Evolutionary conservation across 2,888 invertebrate species (phyloP).

Genomic region (Carcina quercana): DNA sequence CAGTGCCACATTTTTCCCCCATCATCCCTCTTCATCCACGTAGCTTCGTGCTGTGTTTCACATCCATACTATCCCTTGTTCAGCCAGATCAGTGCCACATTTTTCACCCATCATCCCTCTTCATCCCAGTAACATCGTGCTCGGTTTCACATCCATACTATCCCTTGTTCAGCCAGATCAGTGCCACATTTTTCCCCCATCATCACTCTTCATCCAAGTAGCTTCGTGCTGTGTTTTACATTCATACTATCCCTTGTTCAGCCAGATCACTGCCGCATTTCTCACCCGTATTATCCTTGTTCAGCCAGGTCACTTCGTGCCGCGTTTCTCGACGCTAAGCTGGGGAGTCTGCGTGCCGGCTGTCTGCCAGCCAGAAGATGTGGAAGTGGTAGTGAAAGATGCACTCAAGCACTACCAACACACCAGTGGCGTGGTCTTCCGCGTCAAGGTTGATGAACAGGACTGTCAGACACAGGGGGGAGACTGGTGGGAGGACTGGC

Average conservation of each 20-base stretch:
- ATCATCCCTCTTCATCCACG: too few relatives aligned
- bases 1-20: too few relatives aligned
- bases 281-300: slow-evolving; percentile 46
- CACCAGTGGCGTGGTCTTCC: slow-evolving; percentile 72
- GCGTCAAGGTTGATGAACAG: slow-evolving; percentile 76
- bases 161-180: too few relatives aligned
- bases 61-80: too few relatives aligned
- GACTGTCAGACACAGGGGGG: slow-evolving; percentile 74
- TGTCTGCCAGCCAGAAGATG: slow-evolving; percentile 75
- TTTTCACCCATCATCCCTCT: too few relatives aligned
- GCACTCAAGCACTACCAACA: slow-evolving; percentile 76
- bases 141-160: too few relatives aligned
- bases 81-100: too few relatives aligned
- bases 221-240: slow-evolving; percentile 83
- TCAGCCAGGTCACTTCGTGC: slow-evolving; percentile 83
- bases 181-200: too few relatives aligned
- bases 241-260: too few relatives aligned
- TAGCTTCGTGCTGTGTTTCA: too few relatives aligned
- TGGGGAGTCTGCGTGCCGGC: slow-evolving; percentile 83
- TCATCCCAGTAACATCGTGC: too few relatives aligned
- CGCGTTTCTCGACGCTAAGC: slow-evolving; percentile 80
- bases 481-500: slow-evolving; percentile 50
- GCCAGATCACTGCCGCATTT: not conserved
- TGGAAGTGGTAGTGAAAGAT: slow-evolving; percentile 71
- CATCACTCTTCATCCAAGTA: slow-evolving; percentile 79